These are phyloP conservation scores for Eudorcas thomsonii DNA, from an alignment of 2,113 vertebrate genomes.

Conservation along the genomic window DNA sequence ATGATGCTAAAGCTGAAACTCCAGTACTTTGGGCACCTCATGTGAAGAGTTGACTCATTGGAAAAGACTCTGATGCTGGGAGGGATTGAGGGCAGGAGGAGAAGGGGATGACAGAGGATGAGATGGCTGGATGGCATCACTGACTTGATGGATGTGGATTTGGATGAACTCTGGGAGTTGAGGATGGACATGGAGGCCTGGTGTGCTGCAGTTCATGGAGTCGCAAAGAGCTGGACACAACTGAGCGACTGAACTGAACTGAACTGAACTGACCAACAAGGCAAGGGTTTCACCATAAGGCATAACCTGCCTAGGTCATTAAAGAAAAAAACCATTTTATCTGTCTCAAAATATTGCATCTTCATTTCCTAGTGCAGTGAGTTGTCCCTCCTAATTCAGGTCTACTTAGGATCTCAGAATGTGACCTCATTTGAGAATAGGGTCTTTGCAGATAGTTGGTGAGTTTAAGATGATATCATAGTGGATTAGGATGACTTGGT, in stretches of 20 bases:
- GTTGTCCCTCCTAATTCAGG: not conserved
- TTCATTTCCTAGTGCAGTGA: not conserved
- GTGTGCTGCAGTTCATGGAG: too few relatives aligned
- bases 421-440: not conserved
- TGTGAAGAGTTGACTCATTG: too few relatives aligned
- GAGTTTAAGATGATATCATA: not conserved
- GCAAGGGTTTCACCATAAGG: not conserved
- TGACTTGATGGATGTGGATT: rapidly evolving
- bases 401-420: not conserved
- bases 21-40: too few relatives aligned
- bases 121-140: too few relatives aligned
- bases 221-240: rapidly evolving
- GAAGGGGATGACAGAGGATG: too few relatives aligned
- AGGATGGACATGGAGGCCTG: too few relatives aligned
- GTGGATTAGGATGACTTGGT: not conserved
- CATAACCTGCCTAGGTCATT: too few relatives aligned
- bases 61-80: too few relatives aligned
- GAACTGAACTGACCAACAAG: not conserved
- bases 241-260: too few relatives aligned
- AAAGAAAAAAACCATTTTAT: not conserved
- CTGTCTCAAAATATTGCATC: not conserved
- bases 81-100: too few relatives aligned
- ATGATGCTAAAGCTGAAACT: too few relatives aligned
- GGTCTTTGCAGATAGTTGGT: not conserved
- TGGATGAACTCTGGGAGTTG: too few relatives aligned